These are phyloP conservation scores for Drosophila nigritarsus DNA, from an alignment of 2,888 invertebrate genomes.

Conservation along the genomic window DNA sequence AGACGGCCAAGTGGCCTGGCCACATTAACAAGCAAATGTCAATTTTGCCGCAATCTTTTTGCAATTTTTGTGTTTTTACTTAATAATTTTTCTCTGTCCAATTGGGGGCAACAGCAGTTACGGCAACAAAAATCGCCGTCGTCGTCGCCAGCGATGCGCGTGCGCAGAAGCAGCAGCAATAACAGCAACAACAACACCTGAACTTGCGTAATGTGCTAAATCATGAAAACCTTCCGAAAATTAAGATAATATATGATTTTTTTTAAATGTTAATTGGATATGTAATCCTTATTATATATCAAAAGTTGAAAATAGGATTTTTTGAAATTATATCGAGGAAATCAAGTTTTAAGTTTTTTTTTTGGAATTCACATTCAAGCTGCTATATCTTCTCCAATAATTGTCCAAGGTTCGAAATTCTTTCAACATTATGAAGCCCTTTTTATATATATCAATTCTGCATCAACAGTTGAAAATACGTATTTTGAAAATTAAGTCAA, in stretches of 20 bases:
- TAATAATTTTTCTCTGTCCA: conserved; percentile 71
- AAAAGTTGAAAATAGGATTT: neutral
- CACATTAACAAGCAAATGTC: conserved; percentile 80
- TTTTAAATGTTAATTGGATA: conserved; percentile 36
- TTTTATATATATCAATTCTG: neutral
- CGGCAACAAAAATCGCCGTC: conserved; percentile 26
- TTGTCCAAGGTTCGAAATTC: no score
- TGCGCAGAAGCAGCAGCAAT: conserved; percentile 43
- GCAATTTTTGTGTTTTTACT: conserved; percentile 68
- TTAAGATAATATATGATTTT: conserved; percentile 65
- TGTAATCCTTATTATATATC: neutral
- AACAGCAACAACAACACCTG: conserved; percentile 21
- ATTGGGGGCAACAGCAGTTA: conserved; percentile 40
- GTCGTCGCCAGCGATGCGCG: conserved; percentile 43
- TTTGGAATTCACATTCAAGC: neutral
- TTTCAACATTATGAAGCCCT: no score
- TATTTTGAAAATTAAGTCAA: neutral
- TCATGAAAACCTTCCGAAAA: conserved; percentile 59
- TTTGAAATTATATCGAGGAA: neutral
- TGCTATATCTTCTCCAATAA: neutral
- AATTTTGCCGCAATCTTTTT: conserved; percentile 77
- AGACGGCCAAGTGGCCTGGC: conserved; percentile 43
- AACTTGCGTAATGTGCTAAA: conserved; percentile 66
- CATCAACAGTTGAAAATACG: neutral
- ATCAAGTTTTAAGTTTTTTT: neutral